These are phyloP conservation scores for Cheirogaleus medius DNA, from an alignment of 2,113 vertebrate genomes.

Conservation along the genomic window DNA sequence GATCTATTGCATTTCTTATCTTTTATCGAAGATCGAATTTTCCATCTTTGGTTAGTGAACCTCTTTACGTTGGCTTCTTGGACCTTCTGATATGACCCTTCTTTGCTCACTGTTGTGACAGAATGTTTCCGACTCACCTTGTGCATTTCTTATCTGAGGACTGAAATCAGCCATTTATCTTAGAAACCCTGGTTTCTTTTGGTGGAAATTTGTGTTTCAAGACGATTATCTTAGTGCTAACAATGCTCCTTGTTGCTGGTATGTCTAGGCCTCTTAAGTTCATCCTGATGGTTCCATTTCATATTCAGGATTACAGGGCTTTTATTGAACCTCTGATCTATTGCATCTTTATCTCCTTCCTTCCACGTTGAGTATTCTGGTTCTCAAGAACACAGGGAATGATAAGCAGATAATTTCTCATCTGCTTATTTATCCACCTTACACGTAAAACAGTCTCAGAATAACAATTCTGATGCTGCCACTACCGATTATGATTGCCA, in stretches of 20 bases:
- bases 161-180: background rate
- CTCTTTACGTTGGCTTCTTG: background rate
- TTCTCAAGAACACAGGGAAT: background rate
- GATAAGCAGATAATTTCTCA: background rate
- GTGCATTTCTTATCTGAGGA: background rate
- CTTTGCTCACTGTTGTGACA: background rate
- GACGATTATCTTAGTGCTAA: background rate
- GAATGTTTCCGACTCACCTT: background rate
- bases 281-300: background rate
- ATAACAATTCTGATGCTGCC: background rate
- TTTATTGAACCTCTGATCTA: background rate
- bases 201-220: background rate
- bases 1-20: background rate
- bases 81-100: background rate
- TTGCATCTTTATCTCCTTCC: background rate
- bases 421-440: background rate
- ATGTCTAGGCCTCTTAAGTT: background rate
- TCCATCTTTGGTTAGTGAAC: background rate
- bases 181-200: background rate
- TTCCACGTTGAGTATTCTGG: background rate
- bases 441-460: background rate
- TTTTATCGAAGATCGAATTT: background rate
- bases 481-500: background rate
- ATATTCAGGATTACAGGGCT: background rate
- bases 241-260: background rate